Evolutionary conservation across 1,140 invertebrate species (phyloP).

Genomic region (Propsilocerus akamusi): DNA sequence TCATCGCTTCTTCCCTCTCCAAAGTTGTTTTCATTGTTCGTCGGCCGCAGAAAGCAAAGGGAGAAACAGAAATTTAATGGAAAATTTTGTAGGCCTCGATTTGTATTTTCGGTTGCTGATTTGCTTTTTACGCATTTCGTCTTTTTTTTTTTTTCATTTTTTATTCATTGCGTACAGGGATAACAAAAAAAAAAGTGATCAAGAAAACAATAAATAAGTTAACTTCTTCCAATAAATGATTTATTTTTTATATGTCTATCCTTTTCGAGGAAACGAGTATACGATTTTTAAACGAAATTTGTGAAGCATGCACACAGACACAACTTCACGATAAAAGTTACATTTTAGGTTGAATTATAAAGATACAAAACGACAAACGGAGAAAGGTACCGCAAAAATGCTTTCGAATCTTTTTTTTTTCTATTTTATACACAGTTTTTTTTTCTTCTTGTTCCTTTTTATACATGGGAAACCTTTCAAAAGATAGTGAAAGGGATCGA

Average conservation of each 20-base stretch:
- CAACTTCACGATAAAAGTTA: too few species aligned
- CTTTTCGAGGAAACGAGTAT: too few species aligned
- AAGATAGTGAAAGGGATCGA: too few species aligned
- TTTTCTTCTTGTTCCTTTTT: too few species aligned
- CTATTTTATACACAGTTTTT: too few species aligned
- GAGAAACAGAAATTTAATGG: neutral
- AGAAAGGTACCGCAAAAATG: too few species aligned
- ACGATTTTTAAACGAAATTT: too few species aligned
- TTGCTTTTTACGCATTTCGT: neutral
- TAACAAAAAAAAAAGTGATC: constrained; percentile 1
- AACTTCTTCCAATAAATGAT: constrained; percentile 4
- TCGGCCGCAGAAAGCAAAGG: neutral
- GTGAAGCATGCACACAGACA: too few species aligned
- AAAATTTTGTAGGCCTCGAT: neutral
- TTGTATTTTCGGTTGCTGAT: neutral
- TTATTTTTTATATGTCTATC: neutral
- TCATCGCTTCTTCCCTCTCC: neutral
- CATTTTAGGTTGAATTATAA: too few species aligned
- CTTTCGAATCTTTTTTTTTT: too few species aligned
- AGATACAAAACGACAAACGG: too few species aligned
- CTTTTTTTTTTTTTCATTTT: neutral
- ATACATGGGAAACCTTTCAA: too few species aligned
- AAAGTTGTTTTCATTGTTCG: neutral
- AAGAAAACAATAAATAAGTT: neutral
- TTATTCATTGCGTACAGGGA: neutral